Base-by-base conservation (phyloP, 2,797 vertebrate genomes). In the Artibeus lituratus region DNA sequence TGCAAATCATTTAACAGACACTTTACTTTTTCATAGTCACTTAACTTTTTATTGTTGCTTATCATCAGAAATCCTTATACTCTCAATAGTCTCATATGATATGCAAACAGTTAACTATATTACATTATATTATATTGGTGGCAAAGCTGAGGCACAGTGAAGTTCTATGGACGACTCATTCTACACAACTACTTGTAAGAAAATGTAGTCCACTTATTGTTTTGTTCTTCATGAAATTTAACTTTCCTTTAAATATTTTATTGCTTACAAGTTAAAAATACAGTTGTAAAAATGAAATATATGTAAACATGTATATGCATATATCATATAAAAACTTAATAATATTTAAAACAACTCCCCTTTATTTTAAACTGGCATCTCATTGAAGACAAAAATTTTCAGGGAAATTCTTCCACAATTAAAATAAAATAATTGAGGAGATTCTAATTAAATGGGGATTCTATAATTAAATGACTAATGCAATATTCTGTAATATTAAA, bases 41-140 rank as follows among this genome's bases (percentile, higher is more conserved):
- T 91, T 96, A 89, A 87, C 53, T 80, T 88, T 91, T 74, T 57
- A 70, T 35, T 91, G 44, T 35, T 91, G 55, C 62, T 72, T 87
- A 62, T 80, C 26, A 77, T 83, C 22, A 72, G 6, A 59, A 87
- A 72, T 90, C 11, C 77, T 69, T 83, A 74, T 0, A 62, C 42
- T 94, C 42, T 42, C 18, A 42, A 14, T 29, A 74, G 26, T 90
- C 84, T 94, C 59, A 11, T 47, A 76, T 90, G 59, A 82, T 74
- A 9, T 73, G 37, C 77, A 12, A 29, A 69, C 22, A 62, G 18
- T 76, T 91, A 26, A 14, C 69, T 84, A 35, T 55, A 82, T 73
- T 73, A 53, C 22, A 32, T 42, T 42, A 72, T 72, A 26, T 72
- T 42, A 72, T 72, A 84, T 24, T 51, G 18, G 29, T 24, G 15